phyloP scores from a whole-genome alignment of 2,113 vertebrate genomes.

The Oceanites oceanicus region DNA sequence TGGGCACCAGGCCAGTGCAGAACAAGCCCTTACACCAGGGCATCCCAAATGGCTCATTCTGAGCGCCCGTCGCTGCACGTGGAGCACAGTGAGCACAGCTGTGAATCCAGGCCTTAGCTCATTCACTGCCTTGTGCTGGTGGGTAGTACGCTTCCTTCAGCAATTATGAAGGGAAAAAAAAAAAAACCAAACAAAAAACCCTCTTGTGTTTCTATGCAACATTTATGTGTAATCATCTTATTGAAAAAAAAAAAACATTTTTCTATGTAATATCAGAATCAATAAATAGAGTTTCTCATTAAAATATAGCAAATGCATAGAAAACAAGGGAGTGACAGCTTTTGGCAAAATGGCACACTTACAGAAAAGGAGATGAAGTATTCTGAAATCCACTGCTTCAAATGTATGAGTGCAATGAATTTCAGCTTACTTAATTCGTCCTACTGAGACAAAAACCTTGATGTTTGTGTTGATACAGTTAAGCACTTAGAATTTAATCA shows the following conservation, averaged over 20 bases:
- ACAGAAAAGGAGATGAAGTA: neutral
- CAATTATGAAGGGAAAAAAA: neutral
- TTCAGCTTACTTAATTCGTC: slow-evolving; percentile 5
- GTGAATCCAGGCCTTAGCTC: neutral
- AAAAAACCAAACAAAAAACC: neutral
- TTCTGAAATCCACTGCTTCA: neutral
- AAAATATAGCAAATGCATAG: neutral
- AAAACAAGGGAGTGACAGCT: slow-evolving; percentile 7
- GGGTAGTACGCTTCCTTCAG: neutral
- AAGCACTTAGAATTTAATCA: slow-evolving; percentile 28
- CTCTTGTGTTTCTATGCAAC: neutral
- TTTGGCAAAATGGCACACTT: neutral
- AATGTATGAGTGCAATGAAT: neutral
- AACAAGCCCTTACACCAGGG: neutral
- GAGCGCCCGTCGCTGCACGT: accelerated
- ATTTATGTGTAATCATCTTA: slow-evolving; percentile 11
- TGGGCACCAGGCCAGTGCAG: neutral
- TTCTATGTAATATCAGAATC: neutral
- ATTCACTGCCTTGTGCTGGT: neutral
- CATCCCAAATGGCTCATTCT: neutral
- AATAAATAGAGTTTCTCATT: slow-evolving; percentile 21
- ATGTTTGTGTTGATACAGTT: slow-evolving; percentile 18
- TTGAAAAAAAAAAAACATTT: slow-evolving; percentile 10
- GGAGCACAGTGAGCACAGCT: neutral
- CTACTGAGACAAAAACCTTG: slow-evolving; percentile 9